Evolutionary conservation across 2,797 vertebrate genomes (phyloP), one percentile per base, ranked within the genome.

Genomic region (Halcyon badia): DNA sequence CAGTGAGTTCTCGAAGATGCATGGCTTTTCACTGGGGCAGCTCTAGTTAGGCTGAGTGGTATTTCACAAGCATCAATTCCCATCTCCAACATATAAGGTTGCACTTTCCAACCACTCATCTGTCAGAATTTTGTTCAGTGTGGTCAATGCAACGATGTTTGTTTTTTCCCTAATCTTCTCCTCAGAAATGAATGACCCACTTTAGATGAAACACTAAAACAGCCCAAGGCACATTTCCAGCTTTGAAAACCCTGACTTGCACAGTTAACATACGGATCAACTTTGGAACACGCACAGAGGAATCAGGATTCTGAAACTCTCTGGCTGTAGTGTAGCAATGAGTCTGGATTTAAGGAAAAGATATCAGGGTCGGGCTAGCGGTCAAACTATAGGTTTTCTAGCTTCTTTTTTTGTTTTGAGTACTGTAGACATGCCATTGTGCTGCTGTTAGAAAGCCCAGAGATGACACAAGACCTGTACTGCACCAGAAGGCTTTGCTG

Each of bases 201-300:
- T 96, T 97, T 95, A 91, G 86, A 95, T 92, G 81, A 96, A 97
- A 95, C 92, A 95, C 72, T 96, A 93, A 95, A 96, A 87, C 73
- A 96, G 94, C 90, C 90, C 9, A 35, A 94, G 90, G 94, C 86
- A 9, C 76, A 94, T 90, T 96, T 95, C 73, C 88, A 90, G 88
- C 70, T 94, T 92, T 89, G 94, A 90, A 92, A 92, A 87, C 28
- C 48, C 77, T 64, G 66, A 88, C 73, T 94, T 87, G 51, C 80
- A 66, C 88, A 82, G 93, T 82, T 97, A 95, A 93, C 62, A 41
- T 82, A 92, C 2, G 7, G 85, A 96, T 84, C 83, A 93, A 79
- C 93, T 95, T 82, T 49, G 66, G 79, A 88, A 46, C n/a, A 66
- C 65, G n/a, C 82, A 91, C 72, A 65, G 41, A 86, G 30, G 82